Evolutionary conservation across 1,140 invertebrate species (phyloP).

Genomic region (Hyles vespertilio): DNA sequence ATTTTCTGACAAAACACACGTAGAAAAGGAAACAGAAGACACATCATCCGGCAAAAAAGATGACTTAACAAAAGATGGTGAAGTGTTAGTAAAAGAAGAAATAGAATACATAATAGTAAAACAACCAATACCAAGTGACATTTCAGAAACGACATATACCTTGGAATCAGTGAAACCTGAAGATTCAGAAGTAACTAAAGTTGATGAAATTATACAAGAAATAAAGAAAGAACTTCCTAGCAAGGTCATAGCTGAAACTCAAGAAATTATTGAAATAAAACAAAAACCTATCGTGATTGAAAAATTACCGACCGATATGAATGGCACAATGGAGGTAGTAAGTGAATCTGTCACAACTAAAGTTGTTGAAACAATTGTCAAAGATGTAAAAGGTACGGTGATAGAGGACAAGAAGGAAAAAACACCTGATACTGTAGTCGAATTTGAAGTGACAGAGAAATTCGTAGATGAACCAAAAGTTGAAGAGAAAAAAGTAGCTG

Average conservation of each 20-base stretch:
- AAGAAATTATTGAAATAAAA: conserved; percentile 28
- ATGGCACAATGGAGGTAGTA: background rate
- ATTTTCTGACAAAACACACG: conserved; percentile 33
- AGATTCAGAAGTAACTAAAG: too few species aligned
- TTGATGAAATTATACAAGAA: conserved; percentile 15
- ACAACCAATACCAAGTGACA: too few species aligned
- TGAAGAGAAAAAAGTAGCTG: too few species aligned
- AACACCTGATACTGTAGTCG: too few species aligned
- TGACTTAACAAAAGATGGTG: too few species aligned
- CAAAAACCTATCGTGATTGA: conserved; percentile 1
- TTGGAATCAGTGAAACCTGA: too few species aligned
- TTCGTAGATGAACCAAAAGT: too few species aligned
- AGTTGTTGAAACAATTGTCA: background rate
- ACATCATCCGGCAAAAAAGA: too few species aligned
- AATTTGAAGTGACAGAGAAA: too few species aligned
- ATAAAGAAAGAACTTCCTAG: conserved; percentile 32
- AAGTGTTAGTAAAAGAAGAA: conserved; percentile 18
- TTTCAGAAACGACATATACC: too few species aligned
- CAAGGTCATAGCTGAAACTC: conserved; percentile 32
- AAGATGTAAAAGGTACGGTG: background rate
- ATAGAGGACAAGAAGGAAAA: background rate
- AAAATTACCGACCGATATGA: background rate
- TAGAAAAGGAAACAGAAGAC: conserved; percentile 30
- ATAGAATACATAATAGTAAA: conserved; percentile 17
- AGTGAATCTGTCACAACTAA: too few species aligned